Conservation (phyloP, 2,113 vertebrate species). For the Perca fluviatilis region DNA sequence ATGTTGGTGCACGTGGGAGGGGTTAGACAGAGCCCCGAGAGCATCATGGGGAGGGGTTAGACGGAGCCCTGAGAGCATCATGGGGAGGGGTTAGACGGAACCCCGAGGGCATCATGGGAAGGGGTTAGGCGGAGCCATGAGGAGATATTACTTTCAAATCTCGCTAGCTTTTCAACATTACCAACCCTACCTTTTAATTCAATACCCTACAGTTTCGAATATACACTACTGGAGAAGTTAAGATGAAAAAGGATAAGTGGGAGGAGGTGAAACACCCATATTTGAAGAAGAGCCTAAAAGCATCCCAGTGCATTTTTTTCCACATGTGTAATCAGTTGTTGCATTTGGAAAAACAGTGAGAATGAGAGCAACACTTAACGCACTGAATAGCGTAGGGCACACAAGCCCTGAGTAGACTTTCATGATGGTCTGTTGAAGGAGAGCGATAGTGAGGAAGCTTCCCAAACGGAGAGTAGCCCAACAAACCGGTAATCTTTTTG, state of each 20-base stretch:
- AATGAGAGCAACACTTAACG: conserved; percentile 10
- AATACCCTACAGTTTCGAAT: neutral
- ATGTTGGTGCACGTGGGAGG: too few species aligned
- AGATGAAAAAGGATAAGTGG: conserved; percentile 28
- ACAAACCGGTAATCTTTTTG: conserved; percentile 57
- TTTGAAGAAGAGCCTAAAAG: conserved; percentile 43
- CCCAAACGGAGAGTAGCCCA: conserved; percentile 29
- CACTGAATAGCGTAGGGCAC: conserved; percentile 15
- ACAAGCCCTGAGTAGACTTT: conserved; percentile 8
- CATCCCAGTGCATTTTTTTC: conserved; percentile 14
- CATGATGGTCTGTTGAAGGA: conserved; percentile 32
- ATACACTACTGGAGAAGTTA: conserved; percentile 10
- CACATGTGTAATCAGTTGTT: conserved; percentile 47
- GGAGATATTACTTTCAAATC: too few species aligned
- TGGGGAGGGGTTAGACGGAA: too few species aligned
- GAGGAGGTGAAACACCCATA: conserved; percentile 47
- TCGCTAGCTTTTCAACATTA: too few species aligned
- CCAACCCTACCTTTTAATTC: neutral
- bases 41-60: too few species aligned
- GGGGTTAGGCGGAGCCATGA: too few species aligned
- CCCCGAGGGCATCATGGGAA: too few species aligned
- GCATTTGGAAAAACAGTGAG: conserved; percentile 27
- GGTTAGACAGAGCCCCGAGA: too few species aligned
- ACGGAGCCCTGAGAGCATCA: too few species aligned
- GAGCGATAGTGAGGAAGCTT: conserved; percentile 20